These are phyloP conservation scores for Bedellia somnulentella DNA, from an alignment of 2,888 invertebrate genomes.

Conservation along the genomic window DNA sequence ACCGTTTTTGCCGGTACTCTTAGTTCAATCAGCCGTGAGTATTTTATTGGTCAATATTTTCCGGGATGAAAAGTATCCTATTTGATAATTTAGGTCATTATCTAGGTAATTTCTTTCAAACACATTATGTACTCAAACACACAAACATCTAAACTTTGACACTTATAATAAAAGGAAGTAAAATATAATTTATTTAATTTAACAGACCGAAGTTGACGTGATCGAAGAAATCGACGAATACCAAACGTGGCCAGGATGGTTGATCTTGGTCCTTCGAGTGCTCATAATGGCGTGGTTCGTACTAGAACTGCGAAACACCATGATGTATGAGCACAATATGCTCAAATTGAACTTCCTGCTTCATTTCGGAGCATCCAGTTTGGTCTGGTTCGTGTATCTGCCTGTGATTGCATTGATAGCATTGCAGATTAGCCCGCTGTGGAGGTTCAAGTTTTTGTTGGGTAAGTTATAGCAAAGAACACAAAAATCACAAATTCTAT, in stretches of 20 bases:
- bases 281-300: slow-evolving; percentile 90
- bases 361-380: slow-evolving; percentile 95
- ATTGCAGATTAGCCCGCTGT: slow-evolving; percentile 89
- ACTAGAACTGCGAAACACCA: slow-evolving; percentile 63
- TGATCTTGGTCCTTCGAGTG: slow-evolving; percentile 84
- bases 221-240: slow-evolving; percentile 96
- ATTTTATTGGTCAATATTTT: no score
- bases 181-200: no score
- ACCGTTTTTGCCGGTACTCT: no score
- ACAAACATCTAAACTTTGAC: no score
- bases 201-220: slow-evolving; percentile 91
- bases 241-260: slow-evolving; percentile 97
- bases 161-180: no score
- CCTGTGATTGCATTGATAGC: slow-evolving; percentile 93
- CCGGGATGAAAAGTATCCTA: no score
- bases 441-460: slow-evolving; percentile 92
- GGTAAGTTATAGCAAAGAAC: no score
- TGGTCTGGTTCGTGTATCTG: slow-evolving; percentile 98
- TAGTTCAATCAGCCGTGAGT: no score
- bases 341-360: slow-evolving; percentile 87
- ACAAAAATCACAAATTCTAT: no score
- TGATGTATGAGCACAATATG: slow-evolving; percentile 59
- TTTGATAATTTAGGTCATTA: no score
- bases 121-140: no score
- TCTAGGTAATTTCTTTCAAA: no score